Conservation (phyloP, 2,113 vertebrate species). For the Calyptommatus sinebrachiatus region DNA sequence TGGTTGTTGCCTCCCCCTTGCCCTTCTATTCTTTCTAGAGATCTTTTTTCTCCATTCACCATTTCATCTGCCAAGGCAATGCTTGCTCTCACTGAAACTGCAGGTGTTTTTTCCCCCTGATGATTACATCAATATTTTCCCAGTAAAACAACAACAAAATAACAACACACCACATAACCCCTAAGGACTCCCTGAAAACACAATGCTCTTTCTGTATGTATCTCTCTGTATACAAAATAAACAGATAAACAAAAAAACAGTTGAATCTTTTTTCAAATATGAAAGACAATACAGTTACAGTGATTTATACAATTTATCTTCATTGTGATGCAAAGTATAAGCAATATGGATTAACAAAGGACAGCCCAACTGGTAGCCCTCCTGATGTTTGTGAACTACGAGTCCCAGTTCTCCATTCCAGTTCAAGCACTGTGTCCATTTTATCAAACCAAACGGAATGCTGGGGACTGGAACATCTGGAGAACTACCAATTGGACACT, state of each 20-base stretch:
- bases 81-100: slow-evolving; percentile 53
- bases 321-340: not conserved
- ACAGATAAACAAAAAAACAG: slow-evolving; percentile 33
- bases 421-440: too few relatives aligned
- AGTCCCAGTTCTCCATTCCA: too few relatives aligned
- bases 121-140: slow-evolving; percentile 53
- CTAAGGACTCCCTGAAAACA: slow-evolving; percentile 60
- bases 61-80: slow-evolving; percentile 53
- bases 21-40: slow-evolving; percentile 41
- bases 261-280: slow-evolving; percentile 31
- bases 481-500: too few relatives aligned
- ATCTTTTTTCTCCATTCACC: slow-evolving; percentile 42
- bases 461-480: too few relatives aligned
- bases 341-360: not conserved
- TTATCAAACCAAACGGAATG: too few relatives aligned
- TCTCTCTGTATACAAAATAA: not conserved
- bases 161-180: slow-evolving; percentile 42
- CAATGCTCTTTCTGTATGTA: slow-evolving; percentile 14
- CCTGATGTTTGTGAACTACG: too few relatives aligned
- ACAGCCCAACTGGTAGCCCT: too few relatives aligned
- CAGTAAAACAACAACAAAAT: slow-evolving; percentile 35
- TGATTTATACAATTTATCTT: slow-evolving; percentile 16
- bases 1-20: not conserved
- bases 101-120: slow-evolving; percentile 45
- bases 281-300: slow-evolving; percentile 22